Evolutionary conservation across 2,888 invertebrate species (phyloP).

Genomic region (Laothoe populi): DNA sequence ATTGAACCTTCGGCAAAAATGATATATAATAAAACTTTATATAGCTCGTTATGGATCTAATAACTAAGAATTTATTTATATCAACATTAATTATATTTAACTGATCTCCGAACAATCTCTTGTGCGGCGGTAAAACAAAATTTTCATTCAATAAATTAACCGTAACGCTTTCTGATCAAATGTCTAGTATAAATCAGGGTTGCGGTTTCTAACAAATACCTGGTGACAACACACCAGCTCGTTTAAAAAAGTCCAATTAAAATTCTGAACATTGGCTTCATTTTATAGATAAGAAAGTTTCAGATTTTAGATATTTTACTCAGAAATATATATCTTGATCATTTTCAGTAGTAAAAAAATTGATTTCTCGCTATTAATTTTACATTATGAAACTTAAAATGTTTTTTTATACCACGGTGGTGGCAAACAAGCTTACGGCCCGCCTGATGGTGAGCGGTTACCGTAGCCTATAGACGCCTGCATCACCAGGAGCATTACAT

Average conservation of each 20-base stretch:
- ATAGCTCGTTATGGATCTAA: neutral
- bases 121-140: conserved; percentile 43
- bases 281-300: neutral
- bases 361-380: no score
- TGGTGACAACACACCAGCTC: conserved; percentile 8
- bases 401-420: no score
- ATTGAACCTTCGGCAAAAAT: no score
- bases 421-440: no score
- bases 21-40: no score
- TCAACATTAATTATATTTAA: conserved; percentile 15
- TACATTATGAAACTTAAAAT: no score
- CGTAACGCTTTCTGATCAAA: conserved; percentile 67
- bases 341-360: no score
- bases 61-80: conserved; percentile 3
- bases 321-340: no score
- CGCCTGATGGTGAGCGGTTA: no score
- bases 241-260: conserved; percentile 7
- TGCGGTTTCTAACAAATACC: conserved; percentile 20
- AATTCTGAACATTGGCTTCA: conserved; percentile 4
- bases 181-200: conserved; percentile 58
- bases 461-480: no score
- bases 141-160: conserved; percentile 46
- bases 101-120: conserved; percentile 33
- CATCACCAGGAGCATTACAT: no score
- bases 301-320: neutral